Percentiles rank a stretch among this genome's conserved stretches.
Conservation (phyloP, 2,888 invertebrate genomes). For the Ochropleura leucogaster region DNA sequence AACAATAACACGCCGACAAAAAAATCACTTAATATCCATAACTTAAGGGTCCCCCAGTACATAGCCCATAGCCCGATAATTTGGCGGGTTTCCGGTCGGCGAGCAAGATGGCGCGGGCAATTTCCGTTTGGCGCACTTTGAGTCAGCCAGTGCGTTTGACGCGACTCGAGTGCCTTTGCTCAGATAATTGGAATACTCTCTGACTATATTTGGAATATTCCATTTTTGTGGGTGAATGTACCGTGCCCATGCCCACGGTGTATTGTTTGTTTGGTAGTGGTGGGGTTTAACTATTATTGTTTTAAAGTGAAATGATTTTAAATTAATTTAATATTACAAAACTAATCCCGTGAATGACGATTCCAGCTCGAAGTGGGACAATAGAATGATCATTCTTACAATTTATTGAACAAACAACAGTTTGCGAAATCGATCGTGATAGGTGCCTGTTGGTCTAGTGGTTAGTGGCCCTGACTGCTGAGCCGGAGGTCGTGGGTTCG, state of each 20-base stretch:
- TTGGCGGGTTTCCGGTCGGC: conserved; percentile 79
- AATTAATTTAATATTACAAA: too few relatives aligned
- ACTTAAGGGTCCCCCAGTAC: conserved; percentile 36
- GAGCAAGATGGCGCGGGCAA: conserved; percentile 79
- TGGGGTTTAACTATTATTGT: not conserved
- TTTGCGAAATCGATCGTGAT: too few relatives aligned
- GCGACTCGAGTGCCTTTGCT: conserved; percentile 59
- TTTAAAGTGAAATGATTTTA: not conserved
- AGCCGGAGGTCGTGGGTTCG: too few relatives aligned
- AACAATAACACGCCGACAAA: conserved; percentile 24
- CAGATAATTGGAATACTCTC: conserved; percentile 65
- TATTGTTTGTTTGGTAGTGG: conserved; percentile 39
- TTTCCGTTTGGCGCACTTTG: conserved; percentile 77
- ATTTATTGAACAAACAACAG: too few relatives aligned
- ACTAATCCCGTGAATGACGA: too few relatives aligned
- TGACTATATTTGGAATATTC: conserved; percentile 46
- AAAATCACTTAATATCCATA: conserved; percentile 59
- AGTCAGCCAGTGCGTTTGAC: conserved; percentile 78
- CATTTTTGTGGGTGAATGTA: conserved; percentile 47
- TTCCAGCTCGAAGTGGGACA: too few relatives aligned
- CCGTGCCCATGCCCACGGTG: too few relatives aligned
- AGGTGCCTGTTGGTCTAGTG: too few relatives aligned
- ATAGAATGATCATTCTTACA: too few relatives aligned
- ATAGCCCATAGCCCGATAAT: conserved; percentile 68
- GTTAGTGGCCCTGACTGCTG: too few relatives aligned